Conservation (phyloP, 2,113 vertebrate species). For the Toxotes jaculatrix region DNA sequence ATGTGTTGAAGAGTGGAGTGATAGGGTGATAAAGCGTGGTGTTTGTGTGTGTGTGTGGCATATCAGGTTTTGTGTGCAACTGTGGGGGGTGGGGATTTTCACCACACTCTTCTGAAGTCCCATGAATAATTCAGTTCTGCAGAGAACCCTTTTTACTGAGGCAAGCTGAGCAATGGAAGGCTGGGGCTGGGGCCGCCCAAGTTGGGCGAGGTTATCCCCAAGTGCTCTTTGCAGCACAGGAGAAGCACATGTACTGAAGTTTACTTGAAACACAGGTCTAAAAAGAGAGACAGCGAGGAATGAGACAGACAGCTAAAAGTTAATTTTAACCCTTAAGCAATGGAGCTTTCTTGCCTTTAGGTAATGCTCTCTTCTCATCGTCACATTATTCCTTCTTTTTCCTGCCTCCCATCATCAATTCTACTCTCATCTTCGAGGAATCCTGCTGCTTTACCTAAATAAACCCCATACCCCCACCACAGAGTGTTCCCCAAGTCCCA, state of each 20-base stretch:
- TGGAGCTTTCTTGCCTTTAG: slow-evolving; percentile 32
- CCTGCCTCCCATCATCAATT: slow-evolving; percentile 3
- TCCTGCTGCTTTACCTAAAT: slow-evolving; percentile 50
- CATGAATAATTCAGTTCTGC: slow-evolving; percentile 86
- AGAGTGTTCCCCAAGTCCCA: slow-evolving; percentile 39
- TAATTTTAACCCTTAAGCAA: slow-evolving; percentile 5
- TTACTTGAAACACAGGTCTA: slow-evolving; percentile 28
- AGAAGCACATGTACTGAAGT: slow-evolving; percentile 45
- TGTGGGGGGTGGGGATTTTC: slow-evolving; percentile 74
- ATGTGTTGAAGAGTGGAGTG: slow-evolving; percentile 19
- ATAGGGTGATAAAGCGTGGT: slow-evolving; percentile 41
- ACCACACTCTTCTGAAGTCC: slow-evolving; percentile 75
- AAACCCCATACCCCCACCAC: slow-evolving; percentile 11
- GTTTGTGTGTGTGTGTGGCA: slow-evolving; percentile 28
- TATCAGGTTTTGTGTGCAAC: slow-evolving; percentile 69
- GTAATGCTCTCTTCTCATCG: background rate
- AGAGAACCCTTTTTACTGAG: slow-evolving; percentile 77
- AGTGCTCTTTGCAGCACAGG: slow-evolving; percentile 49
- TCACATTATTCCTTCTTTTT: background rate
- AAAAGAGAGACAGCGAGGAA: slow-evolving; percentile 20
- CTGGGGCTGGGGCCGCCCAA: slow-evolving; percentile 53
- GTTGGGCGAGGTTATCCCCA: slow-evolving; percentile 63
- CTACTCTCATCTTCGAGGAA: slow-evolving; percentile 43
- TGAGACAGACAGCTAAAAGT: background rate
- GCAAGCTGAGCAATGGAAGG: slow-evolving; percentile 59